Evolutionary conservation across 2,888 invertebrate species (phyloP).

Genomic region (Poecilus cupreus): DNA sequence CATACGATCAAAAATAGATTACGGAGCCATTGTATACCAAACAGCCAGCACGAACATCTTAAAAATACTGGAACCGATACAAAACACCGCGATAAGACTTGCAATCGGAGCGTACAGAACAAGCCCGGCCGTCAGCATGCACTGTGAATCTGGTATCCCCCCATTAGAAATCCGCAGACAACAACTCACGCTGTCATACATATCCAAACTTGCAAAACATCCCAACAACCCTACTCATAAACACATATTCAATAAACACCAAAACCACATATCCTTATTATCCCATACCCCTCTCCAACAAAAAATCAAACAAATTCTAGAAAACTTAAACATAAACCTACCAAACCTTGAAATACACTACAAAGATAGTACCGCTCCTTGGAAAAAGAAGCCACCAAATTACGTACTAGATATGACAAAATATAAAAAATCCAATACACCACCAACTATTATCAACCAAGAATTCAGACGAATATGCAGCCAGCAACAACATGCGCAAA

Average conservation of each 20-base stretch:
- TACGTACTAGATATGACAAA: not conserved
- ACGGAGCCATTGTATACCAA: slow-evolving; percentile 20
- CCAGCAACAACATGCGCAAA: not conserved
- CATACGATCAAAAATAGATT: slow-evolving; percentile 41
- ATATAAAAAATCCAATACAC: not conserved
- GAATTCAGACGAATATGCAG: not conserved
- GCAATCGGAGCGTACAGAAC: slow-evolving; percentile 60
- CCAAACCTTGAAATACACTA: not conserved
- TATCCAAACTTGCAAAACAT: not conserved
- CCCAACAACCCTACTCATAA: too few relatives aligned
- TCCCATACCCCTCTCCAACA: too few relatives aligned
- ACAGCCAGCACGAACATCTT: slow-evolving; percentile 22
- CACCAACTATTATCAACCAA: not conserved
- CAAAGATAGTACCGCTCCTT: not conserved
- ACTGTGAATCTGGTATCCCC: not conserved
- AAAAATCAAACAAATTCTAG: too few relatives aligned
- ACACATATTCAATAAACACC: too few relatives aligned
- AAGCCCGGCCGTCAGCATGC: too few relatives aligned
- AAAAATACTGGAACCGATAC: slow-evolving; percentile 13
- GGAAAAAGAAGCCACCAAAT: not conserved
- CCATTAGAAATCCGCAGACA: not conserved
- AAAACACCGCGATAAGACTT: slow-evolving; percentile 58
- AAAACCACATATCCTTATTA: not conserved
- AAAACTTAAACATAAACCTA: not conserved
- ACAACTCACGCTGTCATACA: not conserved